These are phyloP conservation scores for Oreotrochilus melanogaster DNA, from an alignment of 2,113 vertebrate genomes.

Conservation along the genomic window DNA sequence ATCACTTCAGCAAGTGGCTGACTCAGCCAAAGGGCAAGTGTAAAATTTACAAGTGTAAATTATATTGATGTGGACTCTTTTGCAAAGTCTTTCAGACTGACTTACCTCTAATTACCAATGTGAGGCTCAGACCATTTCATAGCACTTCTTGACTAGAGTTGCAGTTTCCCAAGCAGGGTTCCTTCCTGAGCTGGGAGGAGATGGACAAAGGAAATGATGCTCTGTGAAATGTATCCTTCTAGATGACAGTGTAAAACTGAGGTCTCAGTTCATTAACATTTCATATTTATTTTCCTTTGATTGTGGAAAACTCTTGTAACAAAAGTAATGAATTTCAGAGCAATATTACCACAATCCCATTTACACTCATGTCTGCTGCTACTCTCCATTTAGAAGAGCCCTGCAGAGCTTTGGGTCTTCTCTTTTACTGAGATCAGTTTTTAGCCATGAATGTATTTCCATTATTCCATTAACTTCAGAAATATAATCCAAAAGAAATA, in stretches of 20 bases:
- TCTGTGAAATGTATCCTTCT: not conserved
- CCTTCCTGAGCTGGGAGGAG: not conserved
- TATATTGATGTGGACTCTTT: not conserved
- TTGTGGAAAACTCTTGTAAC: not conserved
- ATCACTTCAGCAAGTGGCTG: not conserved
- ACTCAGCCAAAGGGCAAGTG: constrained; percentile 15
- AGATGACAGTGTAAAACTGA: not conserved
- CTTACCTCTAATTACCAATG: constrained; percentile 1
- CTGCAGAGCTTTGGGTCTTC: not conserved
- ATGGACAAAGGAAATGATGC: not conserved
- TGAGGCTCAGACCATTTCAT: constrained; percentile 1
- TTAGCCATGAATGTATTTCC: not conserved
- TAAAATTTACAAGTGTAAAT: not conserved
- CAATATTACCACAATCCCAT: not conserved
- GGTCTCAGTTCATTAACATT: not conserved
- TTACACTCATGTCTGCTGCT: not conserved
- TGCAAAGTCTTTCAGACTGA: not conserved
- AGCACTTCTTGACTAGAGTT: not conserved
- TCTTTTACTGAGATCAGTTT: not conserved
- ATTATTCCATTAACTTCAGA: not conserved
- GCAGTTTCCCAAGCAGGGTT: not conserved
- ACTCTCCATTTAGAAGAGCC: not conserved
- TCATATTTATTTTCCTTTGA: not conserved
- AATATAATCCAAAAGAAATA: not conserved
- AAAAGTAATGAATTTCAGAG: not conserved